A percentile compares a stretch with the other conserved stretches of the same genome.
These are phyloP conservation scores for Micropterix aruncella DNA, from an alignment of 2,888 invertebrate species.

Conservation along the genomic window DNA sequence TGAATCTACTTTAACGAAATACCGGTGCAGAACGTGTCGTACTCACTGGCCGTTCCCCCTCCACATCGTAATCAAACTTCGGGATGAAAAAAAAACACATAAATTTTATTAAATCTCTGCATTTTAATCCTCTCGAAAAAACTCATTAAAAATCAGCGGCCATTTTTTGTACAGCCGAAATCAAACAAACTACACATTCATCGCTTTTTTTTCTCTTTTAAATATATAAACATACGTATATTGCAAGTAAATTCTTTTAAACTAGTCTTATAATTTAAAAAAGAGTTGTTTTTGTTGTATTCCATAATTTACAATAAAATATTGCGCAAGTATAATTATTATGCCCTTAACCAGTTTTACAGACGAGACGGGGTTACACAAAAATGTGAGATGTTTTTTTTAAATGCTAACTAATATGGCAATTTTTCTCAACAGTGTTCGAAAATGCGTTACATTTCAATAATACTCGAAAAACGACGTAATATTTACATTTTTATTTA, in stretches of 20 bases:
- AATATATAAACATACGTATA: conserved; percentile 6
- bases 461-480: no score
- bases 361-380: no score
- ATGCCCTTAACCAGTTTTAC: no score
- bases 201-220: conserved; percentile 3
- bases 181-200: conserved; percentile 4
- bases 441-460: no score
- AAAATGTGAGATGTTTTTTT: no score
- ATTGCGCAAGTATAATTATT: no score
- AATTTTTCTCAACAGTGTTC: no score
- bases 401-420: no score
- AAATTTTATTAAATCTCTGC: conserved; percentile 4
- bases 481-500: no score
- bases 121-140: not conserved
- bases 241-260: conserved; percentile 2
- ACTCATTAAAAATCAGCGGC: not conserved
- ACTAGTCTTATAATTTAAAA: conserved; percentile 1
- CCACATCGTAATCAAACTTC: not conserved
- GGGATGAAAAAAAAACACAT: conserved; percentile 2
- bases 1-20: conserved; percentile 2
- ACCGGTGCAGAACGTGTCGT: conserved; percentile 12
- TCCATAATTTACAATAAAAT: no score
- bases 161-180: not conserved
- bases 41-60: conserved; percentile 19
- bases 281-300: no score